These are phyloP conservation scores for Pipistrellus nathusii DNA, from an alignment of 2,797 vertebrate genomes.

Conservation along the genomic window DNA sequence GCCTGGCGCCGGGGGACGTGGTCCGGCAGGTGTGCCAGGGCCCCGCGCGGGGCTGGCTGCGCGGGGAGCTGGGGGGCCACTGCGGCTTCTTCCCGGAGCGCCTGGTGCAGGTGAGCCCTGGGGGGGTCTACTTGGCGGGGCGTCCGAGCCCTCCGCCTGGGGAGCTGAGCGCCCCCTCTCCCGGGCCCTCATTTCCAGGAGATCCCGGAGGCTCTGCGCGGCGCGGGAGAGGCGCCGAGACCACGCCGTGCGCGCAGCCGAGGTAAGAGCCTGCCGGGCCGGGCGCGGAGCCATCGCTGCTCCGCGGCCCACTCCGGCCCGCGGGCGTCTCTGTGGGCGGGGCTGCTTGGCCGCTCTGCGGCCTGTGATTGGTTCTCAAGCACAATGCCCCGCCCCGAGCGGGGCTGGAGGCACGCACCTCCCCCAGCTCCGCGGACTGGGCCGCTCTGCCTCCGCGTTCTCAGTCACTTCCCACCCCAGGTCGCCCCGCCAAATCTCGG, in stretches of 20 bases:
- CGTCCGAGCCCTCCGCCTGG: accelerated
- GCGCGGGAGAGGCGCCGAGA: slow-evolving; percentile 26
- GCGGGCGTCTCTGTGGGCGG: slow-evolving; percentile 34
- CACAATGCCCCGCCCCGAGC: slow-evolving; percentile 66
- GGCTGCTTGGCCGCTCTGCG: neutral
- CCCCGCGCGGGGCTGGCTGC: slow-evolving; percentile 91
- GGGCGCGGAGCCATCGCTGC: accelerated
- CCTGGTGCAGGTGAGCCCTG: slow-evolving; percentile 90
- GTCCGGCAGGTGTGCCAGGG: slow-evolving; percentile 89
- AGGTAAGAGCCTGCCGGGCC: neutral
- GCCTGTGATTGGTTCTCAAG: slow-evolving; percentile 64
- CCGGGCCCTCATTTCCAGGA: slow-evolving; percentile 62
- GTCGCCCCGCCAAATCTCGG: slow-evolving; percentile 78
- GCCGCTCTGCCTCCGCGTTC: neutral
- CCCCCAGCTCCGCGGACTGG: neutral
- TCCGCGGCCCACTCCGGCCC: accelerated
- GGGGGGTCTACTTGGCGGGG: too few species aligned
- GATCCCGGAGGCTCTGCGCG: slow-evolving; percentile 75
- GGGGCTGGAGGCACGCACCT: neutral
- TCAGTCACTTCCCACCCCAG: slow-evolving; percentile 79
- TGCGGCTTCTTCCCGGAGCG: slow-evolving; percentile 91
- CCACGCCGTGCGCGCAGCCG: slow-evolving; percentile 73
- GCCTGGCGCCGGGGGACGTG: slow-evolving; percentile 89
- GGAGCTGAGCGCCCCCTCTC: neutral
- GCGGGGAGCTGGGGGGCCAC: slow-evolving; percentile 89